Evolutionary conservation across 2,888 invertebrate species (phyloP).

Genomic region (Sialis lutaria): DNA sequence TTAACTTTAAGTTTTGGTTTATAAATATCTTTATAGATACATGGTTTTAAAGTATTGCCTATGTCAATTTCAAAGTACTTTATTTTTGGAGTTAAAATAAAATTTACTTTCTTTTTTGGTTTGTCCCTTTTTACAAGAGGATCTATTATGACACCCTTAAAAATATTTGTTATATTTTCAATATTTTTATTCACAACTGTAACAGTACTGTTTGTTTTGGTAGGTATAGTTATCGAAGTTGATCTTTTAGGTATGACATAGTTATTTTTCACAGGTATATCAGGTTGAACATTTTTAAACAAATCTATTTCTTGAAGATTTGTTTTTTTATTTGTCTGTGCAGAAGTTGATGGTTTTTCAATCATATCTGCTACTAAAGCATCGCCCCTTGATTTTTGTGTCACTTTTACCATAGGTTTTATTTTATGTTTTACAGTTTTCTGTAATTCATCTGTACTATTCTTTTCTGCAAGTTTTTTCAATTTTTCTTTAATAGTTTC

Average conservation of each 20-base stretch:
- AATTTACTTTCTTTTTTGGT: background rate
- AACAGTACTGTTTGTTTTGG: background rate
- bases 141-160: background rate
- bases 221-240: too few species aligned
- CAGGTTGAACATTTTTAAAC: background rate
- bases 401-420: constrained; percentile 1
- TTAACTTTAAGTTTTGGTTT: background rate
- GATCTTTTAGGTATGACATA: background rate
- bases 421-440: background rate
- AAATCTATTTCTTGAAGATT: background rate
- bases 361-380: background rate
- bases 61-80: background rate
- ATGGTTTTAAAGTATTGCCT: background rate
- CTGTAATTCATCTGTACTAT: background rate
- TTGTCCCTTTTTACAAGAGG: background rate
- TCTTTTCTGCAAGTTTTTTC: background rate
- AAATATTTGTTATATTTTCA: background rate
- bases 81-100: background rate
- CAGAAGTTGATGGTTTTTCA: background rate
- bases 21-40: background rate
- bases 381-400: background rate
- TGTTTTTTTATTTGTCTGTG: background rate
- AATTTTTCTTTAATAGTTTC: background rate
- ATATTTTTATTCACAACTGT: background rate
- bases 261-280: background rate